Evolutionary conservation across 2,888 invertebrate species (phyloP).

Genomic region (Rhagium mordax): DNA sequence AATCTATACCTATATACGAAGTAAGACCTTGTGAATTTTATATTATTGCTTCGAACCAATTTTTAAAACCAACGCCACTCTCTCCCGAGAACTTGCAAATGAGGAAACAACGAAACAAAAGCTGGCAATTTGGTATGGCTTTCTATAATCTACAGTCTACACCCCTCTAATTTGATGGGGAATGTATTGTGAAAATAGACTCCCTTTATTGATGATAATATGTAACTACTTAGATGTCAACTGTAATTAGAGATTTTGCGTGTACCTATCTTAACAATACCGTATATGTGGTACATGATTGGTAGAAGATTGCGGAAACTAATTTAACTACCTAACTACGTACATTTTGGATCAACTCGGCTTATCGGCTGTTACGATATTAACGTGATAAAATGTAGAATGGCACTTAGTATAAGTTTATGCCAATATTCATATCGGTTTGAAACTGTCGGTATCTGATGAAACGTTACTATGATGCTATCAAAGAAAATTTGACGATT

Average conservation of each 20-base stretch:
- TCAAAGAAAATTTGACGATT: too few species aligned
- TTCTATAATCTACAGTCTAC: too few species aligned
- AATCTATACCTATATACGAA: too few species aligned
- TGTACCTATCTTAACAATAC: not conserved
- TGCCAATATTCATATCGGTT: not conserved
- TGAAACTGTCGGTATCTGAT: not conserved
- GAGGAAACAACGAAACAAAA: too few species aligned
- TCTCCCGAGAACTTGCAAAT: too few species aligned
- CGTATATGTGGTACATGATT: constrained; percentile 2
- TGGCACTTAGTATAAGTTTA: not conserved
- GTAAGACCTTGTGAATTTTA: too few species aligned
- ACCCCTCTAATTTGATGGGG: not conserved
- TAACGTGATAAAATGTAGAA: not conserved
- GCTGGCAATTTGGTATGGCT: too few species aligned
- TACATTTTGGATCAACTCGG: not conserved
- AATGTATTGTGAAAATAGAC: not conserved
- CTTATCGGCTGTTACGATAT: not conserved
- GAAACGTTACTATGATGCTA: too few species aligned
- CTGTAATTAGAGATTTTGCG: not conserved
- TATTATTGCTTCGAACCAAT: too few species aligned
- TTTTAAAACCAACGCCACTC: too few species aligned
- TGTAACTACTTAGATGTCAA: not conserved
- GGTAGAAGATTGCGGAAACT: constrained; percentile 3
- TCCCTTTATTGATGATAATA: not conserved
- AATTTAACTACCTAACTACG: not conserved